These are phyloP conservation scores for Mesorhabditis spiculigera DNA, from an alignment of 2,888 invertebrate species.

Conservation along the genomic window DNA sequence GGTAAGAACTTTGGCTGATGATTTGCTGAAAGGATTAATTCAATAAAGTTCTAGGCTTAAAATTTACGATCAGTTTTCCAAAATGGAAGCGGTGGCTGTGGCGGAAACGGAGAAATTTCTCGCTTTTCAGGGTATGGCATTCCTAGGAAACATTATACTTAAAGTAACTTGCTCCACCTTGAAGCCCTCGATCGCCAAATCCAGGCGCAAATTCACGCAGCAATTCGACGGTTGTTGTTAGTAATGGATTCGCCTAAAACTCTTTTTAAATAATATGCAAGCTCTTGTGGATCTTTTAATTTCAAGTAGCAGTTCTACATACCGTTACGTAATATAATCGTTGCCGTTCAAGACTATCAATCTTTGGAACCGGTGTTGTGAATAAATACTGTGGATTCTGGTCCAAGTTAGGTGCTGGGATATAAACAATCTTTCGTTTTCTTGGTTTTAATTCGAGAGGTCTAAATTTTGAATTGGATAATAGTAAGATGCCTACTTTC, in stretches of 20 bases:
- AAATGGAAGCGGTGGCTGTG: neutral
- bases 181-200: neutral
- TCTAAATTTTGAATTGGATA: neutral
- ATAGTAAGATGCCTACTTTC: neutral
- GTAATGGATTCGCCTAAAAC: conserved; percentile 1
- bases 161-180: too few relatives aligned
- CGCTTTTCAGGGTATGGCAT: neutral
- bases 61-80: neutral
- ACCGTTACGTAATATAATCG: neutral
- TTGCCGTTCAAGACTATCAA: neutral
- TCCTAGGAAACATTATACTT: neutral
- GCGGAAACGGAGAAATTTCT: neutral
- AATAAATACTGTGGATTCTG: neutral
- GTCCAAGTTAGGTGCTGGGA: neutral
- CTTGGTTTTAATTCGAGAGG: neutral
- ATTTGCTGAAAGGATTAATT: too few relatives aligned
- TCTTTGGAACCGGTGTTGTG: neutral
- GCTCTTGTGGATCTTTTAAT: neutral
- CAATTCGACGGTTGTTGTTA: neutral
- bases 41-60: too few relatives aligned
- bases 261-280: neutral
- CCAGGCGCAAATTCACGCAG: conserved; percentile 5
- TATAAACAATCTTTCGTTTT: conserved; percentile 2
- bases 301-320: neutral
- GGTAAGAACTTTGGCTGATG: too few relatives aligned